Base-by-base conservation (phyloP, 2,113 vertebrate genomes). In the Ovibos moschatus region DNA sequence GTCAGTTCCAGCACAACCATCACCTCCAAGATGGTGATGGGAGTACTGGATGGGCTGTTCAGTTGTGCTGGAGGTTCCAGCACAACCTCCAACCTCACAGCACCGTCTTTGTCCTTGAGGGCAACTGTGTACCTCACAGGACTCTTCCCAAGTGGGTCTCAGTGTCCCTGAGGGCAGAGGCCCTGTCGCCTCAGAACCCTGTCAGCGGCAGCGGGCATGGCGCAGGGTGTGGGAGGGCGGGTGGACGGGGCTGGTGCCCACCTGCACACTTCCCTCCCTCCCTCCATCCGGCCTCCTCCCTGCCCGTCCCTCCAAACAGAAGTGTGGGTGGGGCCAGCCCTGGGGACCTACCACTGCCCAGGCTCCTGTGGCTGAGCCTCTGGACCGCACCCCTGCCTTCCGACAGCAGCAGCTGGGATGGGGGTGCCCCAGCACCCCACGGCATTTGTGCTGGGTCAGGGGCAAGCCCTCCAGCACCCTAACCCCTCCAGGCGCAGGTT, bases 41-140 rank as follows among this genome's bases (percentile, higher is more conserved):
- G 57, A 5, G 57, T 1, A 12, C 57, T 12, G 57, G 57, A 27
- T 11, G 57, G 57, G 57, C 57, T 58, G 57, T 27, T 27, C 57
- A 27, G 25, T 12, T 12, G 25, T 12, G 25, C 57, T 27, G 25
- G 57, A 58, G 8, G 36, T 11, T n/a, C 36, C 51, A 11, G 50
- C 23, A 60, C 47, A 3, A 51, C 4, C 10, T 67, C 15, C 25
- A 28, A 12, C 2, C 57, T 58, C 28, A 9, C 0, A 0, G 50
- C 11, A 25, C 87, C 25, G 1, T 7, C 7, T 1, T 11, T n/a
- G 36, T 62, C 50, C 62, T 50, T 51, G 25, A 13, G 25, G 62
- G 43, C 7, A 3, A 6, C 23, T 60, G 2, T 12, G 5, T n/a
- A 33, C 36, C 43, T 55, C 17, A 4, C 33, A 9, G 4, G 3